Evolutionary conservation across 1,140 invertebrate genomes (phyloP).

Genomic region (Drosophila obscura): DNA sequence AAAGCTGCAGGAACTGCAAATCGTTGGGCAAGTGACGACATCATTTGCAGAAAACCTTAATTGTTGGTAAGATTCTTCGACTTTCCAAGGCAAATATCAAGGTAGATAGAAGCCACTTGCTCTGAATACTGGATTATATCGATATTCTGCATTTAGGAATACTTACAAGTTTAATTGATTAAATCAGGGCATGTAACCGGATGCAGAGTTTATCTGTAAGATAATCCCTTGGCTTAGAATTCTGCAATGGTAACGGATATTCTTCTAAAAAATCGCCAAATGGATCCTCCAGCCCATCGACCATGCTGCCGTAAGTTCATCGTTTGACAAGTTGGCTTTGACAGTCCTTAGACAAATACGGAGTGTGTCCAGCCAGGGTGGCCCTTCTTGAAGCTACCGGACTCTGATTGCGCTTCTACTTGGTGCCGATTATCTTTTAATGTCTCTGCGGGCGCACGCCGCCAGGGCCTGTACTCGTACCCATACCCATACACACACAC

Average conservation of each 20-base stretch:
- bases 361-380: conserved; percentile 1
- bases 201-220: no score
- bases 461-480: neutral
- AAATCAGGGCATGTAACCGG: no score
- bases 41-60: conserved; percentile 12
- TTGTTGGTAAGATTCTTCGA: no score
- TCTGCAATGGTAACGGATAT: no score
- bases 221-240: no score
- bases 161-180: no score
- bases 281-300: neutral
- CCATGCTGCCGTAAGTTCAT: neutral
- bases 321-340: conserved; percentile 30
- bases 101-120: no score
- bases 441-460: conserved; percentile 35
- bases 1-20: conserved; percentile 3
- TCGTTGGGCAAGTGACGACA: conserved; percentile 16
- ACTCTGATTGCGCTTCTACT: conserved; percentile 43
- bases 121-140: no score
- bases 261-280: neutral
- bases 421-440: conserved; percentile 51
- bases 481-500: no score
- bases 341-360: conserved; percentile 31
- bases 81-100: no score
- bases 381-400: neutral
- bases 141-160: no score